Percentiles rank a stretch among this genome's conserved stretches.
Evolutionary conservation across 1,140 invertebrate species (phyloP).

Genomic region (Bombus waltoni): DNA sequence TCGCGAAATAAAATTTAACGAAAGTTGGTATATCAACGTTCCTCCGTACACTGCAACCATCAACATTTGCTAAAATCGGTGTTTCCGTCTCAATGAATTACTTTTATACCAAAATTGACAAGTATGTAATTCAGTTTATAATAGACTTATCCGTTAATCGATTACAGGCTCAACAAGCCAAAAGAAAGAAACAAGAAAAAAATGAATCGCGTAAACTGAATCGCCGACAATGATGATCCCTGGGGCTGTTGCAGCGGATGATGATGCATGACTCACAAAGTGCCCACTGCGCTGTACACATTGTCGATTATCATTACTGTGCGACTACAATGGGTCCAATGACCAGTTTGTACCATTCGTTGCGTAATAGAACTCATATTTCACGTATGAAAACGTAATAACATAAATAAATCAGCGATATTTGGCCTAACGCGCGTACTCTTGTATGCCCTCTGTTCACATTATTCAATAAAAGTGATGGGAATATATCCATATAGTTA

Average conservation of each 20-base stretch:
- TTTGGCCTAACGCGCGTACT: not conserved
- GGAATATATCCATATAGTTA: not conserved
- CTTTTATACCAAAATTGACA: not conserved
- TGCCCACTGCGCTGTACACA: constrained; percentile 48
- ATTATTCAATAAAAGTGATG: not conserved
- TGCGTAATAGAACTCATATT: constrained; percentile 49
- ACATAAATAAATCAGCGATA: constrained; percentile 34
- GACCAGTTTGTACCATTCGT: constrained; percentile 40
- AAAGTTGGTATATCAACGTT: not conserved
- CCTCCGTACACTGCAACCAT: no score
- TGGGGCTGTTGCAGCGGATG: constrained; percentile 35
- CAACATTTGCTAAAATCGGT: not conserved
- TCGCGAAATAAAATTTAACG: not conserved
- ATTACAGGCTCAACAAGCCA: not conserved
- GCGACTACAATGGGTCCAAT: constrained; percentile 39
- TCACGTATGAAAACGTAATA: constrained; percentile 45
- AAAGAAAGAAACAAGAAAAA: not conserved
- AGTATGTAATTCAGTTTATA: constrained; percentile 3
- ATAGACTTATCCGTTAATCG: not conserved
- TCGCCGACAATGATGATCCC: constrained; percentile 40
- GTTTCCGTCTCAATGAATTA: not conserved
- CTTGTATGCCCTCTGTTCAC: no score
- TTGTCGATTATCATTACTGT: constrained; percentile 47
- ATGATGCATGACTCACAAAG: constrained; percentile 55
- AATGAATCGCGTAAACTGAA: constrained; percentile 29